phyloP scores from a whole-genome alignment of 2,113 vertebrate genomes.

The Myocastor coypus region DNA sequence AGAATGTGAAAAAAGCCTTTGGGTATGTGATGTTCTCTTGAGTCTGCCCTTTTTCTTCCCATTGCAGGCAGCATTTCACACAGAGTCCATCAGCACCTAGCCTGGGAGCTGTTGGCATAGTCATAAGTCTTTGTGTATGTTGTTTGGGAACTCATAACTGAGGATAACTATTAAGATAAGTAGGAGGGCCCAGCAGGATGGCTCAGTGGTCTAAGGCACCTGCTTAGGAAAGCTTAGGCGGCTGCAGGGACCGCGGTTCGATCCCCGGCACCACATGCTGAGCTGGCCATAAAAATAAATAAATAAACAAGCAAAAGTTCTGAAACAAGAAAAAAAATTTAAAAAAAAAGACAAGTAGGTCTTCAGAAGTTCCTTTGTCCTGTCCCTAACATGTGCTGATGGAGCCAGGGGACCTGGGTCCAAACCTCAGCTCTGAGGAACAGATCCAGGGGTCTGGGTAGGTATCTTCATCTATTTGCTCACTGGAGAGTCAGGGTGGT shows the following conservation, averaged over 20 bases:
- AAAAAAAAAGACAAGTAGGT: neutral
- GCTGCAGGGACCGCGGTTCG: too few species aligned
- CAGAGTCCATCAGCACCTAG: neutral
- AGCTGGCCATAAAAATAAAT: too few species aligned
- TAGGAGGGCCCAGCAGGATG: too few species aligned
- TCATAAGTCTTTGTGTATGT: neutral
- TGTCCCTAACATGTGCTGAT: neutral
- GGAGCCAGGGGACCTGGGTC: neutral
- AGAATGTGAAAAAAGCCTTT: neutral
- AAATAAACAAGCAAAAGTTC: too few species aligned
- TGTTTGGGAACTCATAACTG: neutral
- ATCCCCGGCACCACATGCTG: too few species aligned
- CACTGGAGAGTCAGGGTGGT: neutral
- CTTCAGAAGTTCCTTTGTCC: neutral
- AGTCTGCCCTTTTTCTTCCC: neutral
- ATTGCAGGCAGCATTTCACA: neutral
- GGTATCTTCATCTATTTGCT: neutral
- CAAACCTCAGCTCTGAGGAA: neutral
- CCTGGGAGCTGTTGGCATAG: neutral
- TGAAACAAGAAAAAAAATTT: too few species aligned
- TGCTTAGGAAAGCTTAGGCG: too few species aligned
- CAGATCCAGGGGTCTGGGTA: neutral
- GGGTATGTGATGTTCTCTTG: neutral
- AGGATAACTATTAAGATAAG: fast-evolving
- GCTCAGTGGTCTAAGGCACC: too few species aligned